These are phyloP conservation scores for Lithobates pipiens DNA, from an alignment of 2,797 vertebrate genomes.

Conservation along the genomic window DNA sequence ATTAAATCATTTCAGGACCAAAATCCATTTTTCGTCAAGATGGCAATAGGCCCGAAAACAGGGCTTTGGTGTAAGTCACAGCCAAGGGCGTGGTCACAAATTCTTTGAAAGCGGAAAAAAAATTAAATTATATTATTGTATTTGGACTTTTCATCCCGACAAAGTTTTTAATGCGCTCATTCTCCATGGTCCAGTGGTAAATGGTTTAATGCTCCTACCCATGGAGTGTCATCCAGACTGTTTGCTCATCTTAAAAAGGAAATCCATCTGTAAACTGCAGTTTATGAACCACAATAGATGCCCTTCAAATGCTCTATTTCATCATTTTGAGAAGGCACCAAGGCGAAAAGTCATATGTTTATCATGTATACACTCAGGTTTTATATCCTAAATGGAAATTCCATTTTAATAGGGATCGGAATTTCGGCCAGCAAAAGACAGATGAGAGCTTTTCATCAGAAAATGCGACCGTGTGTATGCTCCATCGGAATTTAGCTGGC, in stretches of 20 bases:
- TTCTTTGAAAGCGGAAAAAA: background rate
- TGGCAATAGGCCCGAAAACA: constrained; percentile 3
- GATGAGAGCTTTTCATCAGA: too few relatives aligned
- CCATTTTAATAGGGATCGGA: too few relatives aligned
- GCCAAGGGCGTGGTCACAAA: constrained; percentile 20
- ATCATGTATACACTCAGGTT: too few relatives aligned
- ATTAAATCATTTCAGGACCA: background rate
- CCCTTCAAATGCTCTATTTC: background rate
- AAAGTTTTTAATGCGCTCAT: background rate
- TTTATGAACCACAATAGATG: background rate
- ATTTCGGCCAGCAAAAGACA: too few relatives aligned
- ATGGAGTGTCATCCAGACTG: background rate
- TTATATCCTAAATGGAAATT: too few relatives aligned
- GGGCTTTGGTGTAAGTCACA: background rate
- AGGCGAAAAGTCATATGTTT: background rate
- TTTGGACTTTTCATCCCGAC: background rate
- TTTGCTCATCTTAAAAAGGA: background rate
- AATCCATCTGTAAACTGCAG: background rate
- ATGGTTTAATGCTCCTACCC: background rate
- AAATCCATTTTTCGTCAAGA: background rate
- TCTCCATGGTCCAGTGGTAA: constrained; percentile 2
- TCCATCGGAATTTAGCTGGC: too few relatives aligned
- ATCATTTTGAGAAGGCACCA: background rate
- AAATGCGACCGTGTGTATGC: too few relatives aligned
- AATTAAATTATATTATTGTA: background rate